Evolutionary conservation across 2,797 vertebrate genomes (phyloP), one percentile per base, ranked within the genome.

Genomic region (Passerculus sandwichensis): DNA sequence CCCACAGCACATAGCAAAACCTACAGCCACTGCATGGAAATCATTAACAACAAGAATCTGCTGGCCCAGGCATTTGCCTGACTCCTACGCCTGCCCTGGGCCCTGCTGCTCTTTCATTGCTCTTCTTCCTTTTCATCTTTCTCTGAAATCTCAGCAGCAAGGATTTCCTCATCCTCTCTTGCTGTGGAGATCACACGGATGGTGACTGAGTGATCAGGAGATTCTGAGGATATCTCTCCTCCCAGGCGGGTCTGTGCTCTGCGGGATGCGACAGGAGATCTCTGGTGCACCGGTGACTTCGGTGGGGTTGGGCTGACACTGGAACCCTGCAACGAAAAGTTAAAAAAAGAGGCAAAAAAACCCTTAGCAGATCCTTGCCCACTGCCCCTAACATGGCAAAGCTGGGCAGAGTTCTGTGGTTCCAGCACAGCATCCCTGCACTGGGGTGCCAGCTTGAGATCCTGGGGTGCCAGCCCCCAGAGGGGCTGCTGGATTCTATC

Each of bases 161-260:
- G 97, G 44, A 98, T 85, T 97, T 99, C 98, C 88, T 99, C 98
- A 1, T 85, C 81, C 0, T 98, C 97, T 11, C 96, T 88, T 0
- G 93, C 94, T 0, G 82, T 96, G 0, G 98, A 93, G 34, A 98
- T 98, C 97, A 99, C 97, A 16, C 92, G 96, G 83, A 99, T 97
- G 77, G 97, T 51, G 78, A 99, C 84, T 0, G 97, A 97, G 87
- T 95, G 98, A 90, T 98, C 98, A 1, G 97, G 74, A 2, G 96
- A 97, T 85, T 98, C 95, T 0, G 98, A 95, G 57, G 96, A 60
- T 0, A 96, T 77, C n/a, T 97, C 97, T 13, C 69, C 83, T 34
- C 57, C 73, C 1, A 73, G 83, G 0, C 34, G 53, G 4, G 96
- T 96, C 1, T 30, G 56, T 0, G 64, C 22, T 15, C 13, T 89